Base-by-base conservation (phyloP, 2,113 vertebrate genomes). In the Felis chaus region DNA sequence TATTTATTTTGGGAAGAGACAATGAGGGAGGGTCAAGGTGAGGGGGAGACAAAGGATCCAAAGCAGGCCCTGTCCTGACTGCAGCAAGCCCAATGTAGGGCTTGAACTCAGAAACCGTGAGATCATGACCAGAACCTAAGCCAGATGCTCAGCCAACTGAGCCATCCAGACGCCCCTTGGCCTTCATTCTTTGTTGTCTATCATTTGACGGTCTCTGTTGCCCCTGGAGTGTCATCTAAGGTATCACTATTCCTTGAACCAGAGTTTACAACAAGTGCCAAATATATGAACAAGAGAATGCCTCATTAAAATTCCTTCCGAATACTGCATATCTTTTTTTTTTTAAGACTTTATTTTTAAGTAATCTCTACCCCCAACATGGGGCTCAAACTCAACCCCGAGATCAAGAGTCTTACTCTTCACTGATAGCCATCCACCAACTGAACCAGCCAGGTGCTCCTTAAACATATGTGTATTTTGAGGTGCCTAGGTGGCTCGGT, bases 261-360 rank as follows among this genome's bases (percentile, higher is more conserved):
- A 89, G 36, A 92, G 55, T 91, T 94, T 48, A 91, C 53, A 41
- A 48, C 23, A 71, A 65, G 23, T 76, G 71, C 53, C 45, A 93
- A 79, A 57, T 66, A 66, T 8, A 61, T 86, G 45, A 95, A 83
- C 27, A 79, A 95, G 48, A 80, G n/a, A 80, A 86, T 53, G 89
- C 29, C 25, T 36, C 27, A 66, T 91, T 95, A 91, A 94, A 93
- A 90, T 91, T 68, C n/a, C 39, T 76, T 3, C 74, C 65, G 85
- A 25, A 93, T 57, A 9, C 1, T 85, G 41, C 39, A 2, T 53
- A 41, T 81, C 76, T 91, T 79, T 74, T 79, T 74, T 41, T 73
- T 73, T 36, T 74, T 25, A 69, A 69, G 39, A 74, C 36, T 73
- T 41, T 73, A 39, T 25, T 74, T 76, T 76, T 76, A 76, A 45